These are phyloP conservation scores for Pseudomyrmex dendroicus DNA, from an alignment of 1,140 invertebrate genomes.

Conservation along the genomic window DNA sequence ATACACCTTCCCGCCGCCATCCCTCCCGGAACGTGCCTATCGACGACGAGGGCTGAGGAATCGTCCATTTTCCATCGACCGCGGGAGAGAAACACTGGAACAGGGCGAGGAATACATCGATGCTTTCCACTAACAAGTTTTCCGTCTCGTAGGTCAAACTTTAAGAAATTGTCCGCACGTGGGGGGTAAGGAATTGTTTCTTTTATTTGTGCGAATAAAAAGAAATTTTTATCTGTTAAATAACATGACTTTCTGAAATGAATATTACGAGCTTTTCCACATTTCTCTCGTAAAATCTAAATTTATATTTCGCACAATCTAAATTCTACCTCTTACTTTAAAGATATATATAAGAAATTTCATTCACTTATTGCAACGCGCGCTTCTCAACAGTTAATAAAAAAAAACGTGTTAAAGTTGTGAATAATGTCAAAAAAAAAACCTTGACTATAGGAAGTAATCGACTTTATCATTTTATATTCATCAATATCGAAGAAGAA, in stretches of 20 bases:
- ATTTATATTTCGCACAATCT: no score
- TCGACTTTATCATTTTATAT: conserved; percentile 15
- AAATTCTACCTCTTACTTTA: no score
- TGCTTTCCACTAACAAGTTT: not conserved
- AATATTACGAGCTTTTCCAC: not conserved
- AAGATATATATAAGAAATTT: not conserved
- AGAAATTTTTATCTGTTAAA: not conserved
- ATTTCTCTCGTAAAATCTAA: not conserved
- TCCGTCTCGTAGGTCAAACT: conserved; percentile 17
- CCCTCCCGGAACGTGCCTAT: conserved; percentile 34
- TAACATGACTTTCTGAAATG: not conserved
- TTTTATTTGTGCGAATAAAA: not conserved
- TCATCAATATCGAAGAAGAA: not conserved
- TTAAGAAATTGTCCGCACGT: not conserved
- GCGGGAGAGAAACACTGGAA: not conserved
- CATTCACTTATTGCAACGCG: not conserved
- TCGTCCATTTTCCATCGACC: conserved; percentile 65
- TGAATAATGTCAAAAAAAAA: not conserved
- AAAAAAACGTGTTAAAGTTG: not conserved
- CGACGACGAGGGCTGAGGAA: conserved; percentile 19
- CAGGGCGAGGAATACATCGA: not conserved
- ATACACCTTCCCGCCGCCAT: conserved; percentile 63
- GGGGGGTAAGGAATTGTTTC: not conserved
- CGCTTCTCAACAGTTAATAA: not conserved
- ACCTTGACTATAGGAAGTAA: not conserved